Evolutionary conservation across 2,888 invertebrate genomes (phyloP), one percentile per base, ranked within the genome.

Genomic region (Diplolepis rosae): DNA sequence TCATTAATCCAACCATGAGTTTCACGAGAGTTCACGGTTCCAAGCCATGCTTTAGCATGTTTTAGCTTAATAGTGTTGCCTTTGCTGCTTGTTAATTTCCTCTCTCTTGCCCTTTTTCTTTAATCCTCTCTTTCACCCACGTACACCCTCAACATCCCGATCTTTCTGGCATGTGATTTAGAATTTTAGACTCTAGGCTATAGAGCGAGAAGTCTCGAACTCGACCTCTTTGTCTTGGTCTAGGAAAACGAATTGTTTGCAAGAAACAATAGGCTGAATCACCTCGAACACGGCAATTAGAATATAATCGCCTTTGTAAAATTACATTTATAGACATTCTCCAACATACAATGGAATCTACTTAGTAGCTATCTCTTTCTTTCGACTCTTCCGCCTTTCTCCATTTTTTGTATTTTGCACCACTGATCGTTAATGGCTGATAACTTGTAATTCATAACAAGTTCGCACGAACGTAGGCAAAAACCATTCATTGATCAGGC

Each of bases 261-360:
- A 66, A 66, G 66, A 70, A 70, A 70, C 66, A 66, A 66, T 70
- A 35, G 61, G 7, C 69, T 71, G 75, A 75, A 67, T 75, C 73
- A 73, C 54, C 52, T 71, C 71, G 68, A 73, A 76, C 52, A 68
- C 68, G 39, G 69, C 71, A 75, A 75, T 71, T 70, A 71, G 65
- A 73, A 75, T 71, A 68, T 75, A 56, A 61, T 61, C 61, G 18
- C 5, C 35, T 39, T 2, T 13, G 22, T 13, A 56, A 56, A 35
- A 13, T 39, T 6, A 15, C 32, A 28, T 35, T 7, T 13, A 39
- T 22, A 32, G 18, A 56, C n/a, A 32, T 35, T 11, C 56, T 35
- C 45, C 45, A 18, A 45, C 15, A 7, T 45, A 45, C 45, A 45
- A 45, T 45, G 15, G 18, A 15, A 45, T 35, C 5, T 18, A 5